Percentiles rank a stretch among this genome's conserved stretches.
phyloP scores from a whole-genome alignment of 2,113 vertebrate genomes.

The Pitta sordida region DNA sequence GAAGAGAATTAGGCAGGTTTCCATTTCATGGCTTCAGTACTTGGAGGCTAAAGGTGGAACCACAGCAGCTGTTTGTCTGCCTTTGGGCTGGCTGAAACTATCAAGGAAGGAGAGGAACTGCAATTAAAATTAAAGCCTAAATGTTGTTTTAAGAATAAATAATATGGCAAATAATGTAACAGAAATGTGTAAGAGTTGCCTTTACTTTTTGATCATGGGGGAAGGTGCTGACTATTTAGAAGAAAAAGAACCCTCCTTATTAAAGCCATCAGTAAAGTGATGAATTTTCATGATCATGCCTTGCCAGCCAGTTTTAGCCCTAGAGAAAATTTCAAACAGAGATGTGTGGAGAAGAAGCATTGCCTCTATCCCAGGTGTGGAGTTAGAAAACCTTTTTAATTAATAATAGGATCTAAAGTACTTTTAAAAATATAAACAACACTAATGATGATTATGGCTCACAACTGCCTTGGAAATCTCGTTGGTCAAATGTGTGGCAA shows the following conservation, averaged over 20 bases:
- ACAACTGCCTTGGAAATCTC: not conserved
- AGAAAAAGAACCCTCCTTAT: slow-evolving; percentile 19
- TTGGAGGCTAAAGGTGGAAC: not conserved
- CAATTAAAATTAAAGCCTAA: slow-evolving; percentile 49
- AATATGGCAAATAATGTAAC: slow-evolving; percentile 8
- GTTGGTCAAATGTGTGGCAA: not conserved
- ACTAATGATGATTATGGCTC: not conserved
- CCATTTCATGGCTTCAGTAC: not conserved
- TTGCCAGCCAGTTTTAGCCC: slow-evolving; percentile 60
- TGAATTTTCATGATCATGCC: slow-evolving; percentile 71
- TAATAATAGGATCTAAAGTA: slow-evolving; percentile 39
- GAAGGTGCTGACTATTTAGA: slow-evolving; percentile 64
- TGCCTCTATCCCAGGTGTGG: slow-evolving; percentile 47
- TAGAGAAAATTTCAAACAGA: slow-evolving; percentile 67
- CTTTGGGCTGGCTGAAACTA: not conserved
- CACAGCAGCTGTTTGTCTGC: slow-evolving; percentile 15
- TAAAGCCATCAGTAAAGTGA: slow-evolving; percentile 59
- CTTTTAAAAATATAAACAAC: slow-evolving; percentile 21
- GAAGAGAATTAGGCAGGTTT: not conserved
- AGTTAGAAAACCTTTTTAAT: slow-evolving; percentile 42
- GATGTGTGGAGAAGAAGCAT: not conserved
- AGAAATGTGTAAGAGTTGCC: slow-evolving; percentile 26
- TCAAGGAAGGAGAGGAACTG: not conserved
- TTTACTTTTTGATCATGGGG: slow-evolving; percentile 54
- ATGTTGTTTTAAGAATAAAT: slow-evolving; percentile 45